Conservation (phyloP, 92 coral and sea anemone species). For the Micromussa lordhowensis region DNA sequence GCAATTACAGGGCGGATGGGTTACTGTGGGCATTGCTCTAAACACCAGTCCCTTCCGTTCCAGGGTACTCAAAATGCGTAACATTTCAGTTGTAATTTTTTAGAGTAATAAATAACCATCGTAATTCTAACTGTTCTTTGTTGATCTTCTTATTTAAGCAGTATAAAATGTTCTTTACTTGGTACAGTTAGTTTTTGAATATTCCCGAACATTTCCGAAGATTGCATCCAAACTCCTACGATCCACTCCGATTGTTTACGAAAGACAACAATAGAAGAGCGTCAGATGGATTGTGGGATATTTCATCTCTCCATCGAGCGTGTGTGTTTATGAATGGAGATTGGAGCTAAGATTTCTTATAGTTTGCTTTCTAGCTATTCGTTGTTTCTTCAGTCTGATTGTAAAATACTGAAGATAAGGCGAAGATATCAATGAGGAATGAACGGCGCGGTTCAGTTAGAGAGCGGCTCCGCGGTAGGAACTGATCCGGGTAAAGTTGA, state of each 20-base stretch:
- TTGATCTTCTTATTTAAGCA: neutral
- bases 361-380: neutral
- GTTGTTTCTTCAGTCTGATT: neutral
- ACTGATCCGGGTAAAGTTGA: constrained; percentile 61
- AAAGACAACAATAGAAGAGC: neutral
- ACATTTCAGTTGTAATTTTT: neutral
- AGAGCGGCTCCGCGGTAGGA: neutral
- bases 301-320: neutral
- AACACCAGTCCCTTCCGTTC: neutral
- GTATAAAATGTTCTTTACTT: neutral
- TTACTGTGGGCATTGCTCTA: neutral
- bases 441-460: constrained; percentile 15
- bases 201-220: neutral
- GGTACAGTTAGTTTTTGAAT: neutral
- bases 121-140: neutral
- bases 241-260: neutral
- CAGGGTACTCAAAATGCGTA: neutral
- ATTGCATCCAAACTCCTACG: neutral
- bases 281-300: constrained; percentile 12
- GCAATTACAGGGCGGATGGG: neutral
- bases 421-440: constrained; percentile 1
- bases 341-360: neutral
- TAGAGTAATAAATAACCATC: neutral
- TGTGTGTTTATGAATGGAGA: neutral
- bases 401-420: neutral